Base-by-base conservation (phyloP, 2,113 vertebrate species). In the Pionites leucogaster region DNA sequence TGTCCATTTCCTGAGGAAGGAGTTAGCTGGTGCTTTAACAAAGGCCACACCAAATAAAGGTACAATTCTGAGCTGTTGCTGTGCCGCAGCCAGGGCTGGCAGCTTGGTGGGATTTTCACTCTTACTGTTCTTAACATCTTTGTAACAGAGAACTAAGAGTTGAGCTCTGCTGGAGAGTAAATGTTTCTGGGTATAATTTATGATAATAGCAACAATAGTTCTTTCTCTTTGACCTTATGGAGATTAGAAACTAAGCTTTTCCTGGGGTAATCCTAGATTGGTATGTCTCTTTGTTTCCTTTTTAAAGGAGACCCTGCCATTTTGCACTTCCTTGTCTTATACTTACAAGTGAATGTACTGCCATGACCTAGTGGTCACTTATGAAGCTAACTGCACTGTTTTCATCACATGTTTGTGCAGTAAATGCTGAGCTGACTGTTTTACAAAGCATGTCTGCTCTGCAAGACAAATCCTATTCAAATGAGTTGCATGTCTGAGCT, bases 1-100 rank as follows among this genome's bases (percentile, higher is more conserved):
- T 57, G 95, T 68, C 82, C 65, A 80, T 91, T 97, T 97, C 95
- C 93, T 97, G 91, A 89, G 91, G 95, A 95, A 97, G 95, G 90
- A 96, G 93, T 90, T 64, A n/a, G 55, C 83, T 39, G 72, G 46
- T 96, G 88, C 95, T 95, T 67, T 95, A 76, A 90, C 94, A 95
- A 91, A 84, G 92, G 83, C 65, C 44, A 41, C 55, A 3, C 44
- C 70, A 64, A 96, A 95, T 75, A 87, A 95, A 88, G 46, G 68
- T 46, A 20, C 85, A 82, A 42, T 74, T 83, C 55, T 49, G 77
- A 70, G 95, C 65, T 35, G 57, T 90, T 69, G 52, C 37, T 89
- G 91, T 71, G 79, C 87, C 63, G 78, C 87, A 84, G 71, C 68
- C 76, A 37, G 50, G 35, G 42, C 80, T 9, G 69, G 86, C 83